phyloP scores from a whole-genome alignment of 1,140 invertebrate species.

The Vollenhovia emeryi region DNA sequence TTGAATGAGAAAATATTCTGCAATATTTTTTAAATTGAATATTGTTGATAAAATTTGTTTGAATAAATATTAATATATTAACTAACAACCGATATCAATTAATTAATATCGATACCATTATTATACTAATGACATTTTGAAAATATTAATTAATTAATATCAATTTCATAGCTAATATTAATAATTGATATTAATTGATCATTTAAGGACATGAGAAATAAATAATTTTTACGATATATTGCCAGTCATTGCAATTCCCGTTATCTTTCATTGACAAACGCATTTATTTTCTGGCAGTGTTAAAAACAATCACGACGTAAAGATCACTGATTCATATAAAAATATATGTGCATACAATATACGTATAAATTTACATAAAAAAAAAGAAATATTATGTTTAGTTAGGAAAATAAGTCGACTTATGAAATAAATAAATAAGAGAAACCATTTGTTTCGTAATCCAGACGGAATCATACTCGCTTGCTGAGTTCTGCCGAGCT shows the following conservation, averaged over 20 bases:
- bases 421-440: constrained; percentile 79
- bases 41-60: neutral
- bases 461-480: constrained; percentile 31
- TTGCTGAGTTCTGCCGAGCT: neutral
- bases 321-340: constrained; percentile 55
- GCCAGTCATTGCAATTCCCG: neutral
- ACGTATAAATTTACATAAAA: constrained; percentile 79
- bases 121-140: neutral
- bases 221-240: constrained; percentile 37
- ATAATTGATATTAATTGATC: constrained; percentile 9
- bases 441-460: constrained; percentile 46
- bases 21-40: neutral
- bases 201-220: constrained; percentile 20
- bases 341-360: constrained; percentile 76
- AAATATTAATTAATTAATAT: constrained; percentile 21
- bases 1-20: constrained; percentile 10
- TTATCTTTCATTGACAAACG: constrained; percentile 1
- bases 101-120: neutral
- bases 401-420: constrained; percentile 72
- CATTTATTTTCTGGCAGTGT: constrained; percentile 10
- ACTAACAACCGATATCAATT: constrained; percentile 55
- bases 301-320: constrained; percentile 20
- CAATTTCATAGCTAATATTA: constrained; percentile 22
- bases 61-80: constrained; percentile 13
- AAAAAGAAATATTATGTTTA: constrained; percentile 73